Evolutionary conservation across 2,888 invertebrate genomes (phyloP).

Genomic region (Acleris emargana): DNA sequence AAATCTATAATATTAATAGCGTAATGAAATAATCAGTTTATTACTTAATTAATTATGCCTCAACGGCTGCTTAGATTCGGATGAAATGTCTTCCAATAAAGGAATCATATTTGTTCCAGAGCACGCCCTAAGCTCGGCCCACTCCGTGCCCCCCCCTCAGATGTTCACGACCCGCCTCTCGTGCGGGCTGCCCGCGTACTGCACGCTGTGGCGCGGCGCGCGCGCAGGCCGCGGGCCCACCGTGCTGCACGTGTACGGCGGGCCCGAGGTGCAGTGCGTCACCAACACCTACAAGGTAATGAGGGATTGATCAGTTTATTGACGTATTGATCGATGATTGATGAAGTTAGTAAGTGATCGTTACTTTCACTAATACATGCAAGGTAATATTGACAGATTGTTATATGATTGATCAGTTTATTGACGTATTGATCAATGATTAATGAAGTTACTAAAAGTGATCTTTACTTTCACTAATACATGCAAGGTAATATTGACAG

Average conservation of each 20-base stretch:
- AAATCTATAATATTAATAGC: no score
- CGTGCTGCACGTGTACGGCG: conserved; percentile 98
- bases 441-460: no score
- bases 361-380: no score
- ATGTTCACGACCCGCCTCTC: conserved; percentile 68
- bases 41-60: no score
- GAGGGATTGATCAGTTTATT: conserved; percentile 18
- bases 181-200: conserved; percentile 85
- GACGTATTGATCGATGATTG: no score
- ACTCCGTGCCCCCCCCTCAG: conserved; percentile 62
- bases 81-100: no score
- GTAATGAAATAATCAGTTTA: no score
- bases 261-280: conserved; percentile 98
- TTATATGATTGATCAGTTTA: background rate
- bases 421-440: no score
- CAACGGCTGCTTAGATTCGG: no score
- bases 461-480: no score
- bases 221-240: conserved; percentile 89
- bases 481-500: background rate
- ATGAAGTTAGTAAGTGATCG: no score
- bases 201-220: conserved; percentile 91
- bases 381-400: conserved; percentile 12
- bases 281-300: conserved; percentile 95
- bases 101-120: conserved; percentile 47
- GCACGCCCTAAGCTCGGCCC: conserved; percentile 50